Percentiles rank a stretch among this genome's conserved stretches.
phyloP scores from a whole-genome alignment of 2,797 vertebrate species.

The Rhinichthys osculus region DNA sequence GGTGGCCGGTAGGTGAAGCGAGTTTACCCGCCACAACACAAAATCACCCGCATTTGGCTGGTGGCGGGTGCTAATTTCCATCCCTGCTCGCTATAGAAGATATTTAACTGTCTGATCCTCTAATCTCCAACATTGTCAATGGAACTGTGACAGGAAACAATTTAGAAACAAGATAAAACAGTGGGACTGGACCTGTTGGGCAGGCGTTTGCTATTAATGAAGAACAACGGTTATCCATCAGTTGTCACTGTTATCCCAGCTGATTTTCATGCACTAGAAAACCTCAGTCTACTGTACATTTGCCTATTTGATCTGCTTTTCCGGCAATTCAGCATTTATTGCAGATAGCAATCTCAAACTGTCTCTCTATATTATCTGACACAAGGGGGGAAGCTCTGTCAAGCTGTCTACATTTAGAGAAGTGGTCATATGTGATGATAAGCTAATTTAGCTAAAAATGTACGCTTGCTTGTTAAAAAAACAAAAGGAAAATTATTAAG shows the following conservation, averaged over 20 bases:
- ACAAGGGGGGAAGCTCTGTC: conserved; percentile 25
- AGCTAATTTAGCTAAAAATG: conserved; percentile 27
- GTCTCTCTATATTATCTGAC: conserved; percentile 56
- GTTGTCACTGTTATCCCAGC: conserved; percentile 32
- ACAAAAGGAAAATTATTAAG: conserved; percentile 3
- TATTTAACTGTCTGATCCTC: conserved; percentile 10
- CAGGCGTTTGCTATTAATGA: conserved; percentile 55
- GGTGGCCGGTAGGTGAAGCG: no score
- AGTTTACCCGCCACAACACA: no score
- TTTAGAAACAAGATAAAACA: conserved; percentile 41
- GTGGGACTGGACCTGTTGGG: conserved; percentile 61
- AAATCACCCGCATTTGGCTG: no score
- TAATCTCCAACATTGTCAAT: background rate
- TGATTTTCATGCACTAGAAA: conserved; percentile 58
- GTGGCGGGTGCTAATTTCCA: no score
- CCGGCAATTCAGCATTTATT: conserved; percentile 43
- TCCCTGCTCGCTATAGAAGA: background rate
- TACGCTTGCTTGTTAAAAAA: conserved; percentile 30
- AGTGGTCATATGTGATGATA: conserved; percentile 22
- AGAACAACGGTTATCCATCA: conserved; percentile 54
- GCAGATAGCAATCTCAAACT: conserved; percentile 58
- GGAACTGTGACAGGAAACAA: conserved; percentile 9
- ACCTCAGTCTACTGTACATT: conserved; percentile 43
- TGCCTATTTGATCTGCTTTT: conserved; percentile 58
- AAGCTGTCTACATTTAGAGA: conserved; percentile 38